Conservation (phyloP, 2,113 vertebrate genomes). For the Onychorhynchus coronatus region DNA sequence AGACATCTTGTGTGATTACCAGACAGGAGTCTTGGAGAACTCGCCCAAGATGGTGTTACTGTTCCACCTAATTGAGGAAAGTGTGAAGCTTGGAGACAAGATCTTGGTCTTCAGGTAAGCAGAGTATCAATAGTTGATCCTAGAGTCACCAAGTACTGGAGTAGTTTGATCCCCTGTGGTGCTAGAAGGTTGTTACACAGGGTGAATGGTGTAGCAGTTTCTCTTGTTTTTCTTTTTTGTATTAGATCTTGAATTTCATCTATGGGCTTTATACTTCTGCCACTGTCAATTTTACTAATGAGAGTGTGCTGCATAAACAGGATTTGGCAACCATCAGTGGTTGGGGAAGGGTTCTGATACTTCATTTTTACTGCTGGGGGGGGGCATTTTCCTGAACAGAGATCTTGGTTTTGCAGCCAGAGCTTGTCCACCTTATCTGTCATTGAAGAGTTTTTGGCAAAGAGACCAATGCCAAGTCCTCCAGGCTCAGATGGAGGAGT, state of each 20-base stretch:
- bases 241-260: background rate
- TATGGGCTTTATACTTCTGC: background rate
- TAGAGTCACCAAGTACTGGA: background rate
- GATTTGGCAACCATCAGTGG: background rate
- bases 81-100: conserved; percentile 90
- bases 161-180: background rate
- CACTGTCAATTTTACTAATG: background rate
- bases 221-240: background rate
- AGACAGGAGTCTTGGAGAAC: conserved; percentile 89
- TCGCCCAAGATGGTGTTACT: conserved; percentile 97
- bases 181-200: background rate
- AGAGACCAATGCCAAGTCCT: conserved; percentile 81
- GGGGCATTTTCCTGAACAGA: conserved; percentile 17
- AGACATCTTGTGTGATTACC: conserved; percentile 90
- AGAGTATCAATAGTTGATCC: background rate
- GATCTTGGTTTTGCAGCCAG: conserved; percentile 80
- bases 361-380: background rate
- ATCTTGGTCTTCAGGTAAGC: conserved; percentile 95
- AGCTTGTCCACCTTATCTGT: conserved; percentile 95
- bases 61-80: conserved; percentile 96
- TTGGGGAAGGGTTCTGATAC: background rate
- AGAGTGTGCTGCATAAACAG: background rate
- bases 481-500: conserved; percentile 75
- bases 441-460: conserved; percentile 94
- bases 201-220: background rate